These are phyloP conservation scores for Podilymbus podiceps DNA, from an alignment of 2,113 vertebrate species.

Conservation along the genomic window DNA sequence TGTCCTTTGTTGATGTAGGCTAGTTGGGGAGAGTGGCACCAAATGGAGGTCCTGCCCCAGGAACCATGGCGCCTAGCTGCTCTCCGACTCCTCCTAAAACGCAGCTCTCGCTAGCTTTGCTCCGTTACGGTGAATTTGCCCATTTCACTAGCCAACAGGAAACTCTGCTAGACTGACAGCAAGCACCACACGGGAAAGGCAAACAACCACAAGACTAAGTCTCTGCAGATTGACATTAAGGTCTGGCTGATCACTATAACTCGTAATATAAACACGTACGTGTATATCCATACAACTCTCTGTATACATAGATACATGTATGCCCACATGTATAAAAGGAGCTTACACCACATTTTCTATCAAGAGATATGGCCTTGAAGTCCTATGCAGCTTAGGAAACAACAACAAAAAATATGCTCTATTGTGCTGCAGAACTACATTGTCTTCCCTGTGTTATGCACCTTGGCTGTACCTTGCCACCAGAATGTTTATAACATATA, in stretches of 20 bases:
- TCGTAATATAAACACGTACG: neutral
- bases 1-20: neutral
- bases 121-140: neutral
- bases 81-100: neutral
- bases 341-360: neutral
- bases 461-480: neutral
- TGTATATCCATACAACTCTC: neutral
- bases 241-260: neutral
- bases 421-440: neutral
- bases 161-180: neutral
- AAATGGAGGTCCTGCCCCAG: neutral
- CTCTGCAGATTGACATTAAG: neutral
- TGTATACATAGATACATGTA: neutral
- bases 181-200: neutral
- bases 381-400: neutral
- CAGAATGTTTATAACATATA: slow-evolving; percentile 3
- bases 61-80: neutral
- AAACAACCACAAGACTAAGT: neutral
- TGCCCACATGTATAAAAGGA: neutral
- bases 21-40: neutral
- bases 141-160: neutral
- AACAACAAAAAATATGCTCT: neutral
- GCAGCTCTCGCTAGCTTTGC: neutral
- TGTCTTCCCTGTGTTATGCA: neutral
- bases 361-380: neutral